Conservation (phyloP, 1,140 invertebrate genomes). For the Psilanteris sp. region DNA sequence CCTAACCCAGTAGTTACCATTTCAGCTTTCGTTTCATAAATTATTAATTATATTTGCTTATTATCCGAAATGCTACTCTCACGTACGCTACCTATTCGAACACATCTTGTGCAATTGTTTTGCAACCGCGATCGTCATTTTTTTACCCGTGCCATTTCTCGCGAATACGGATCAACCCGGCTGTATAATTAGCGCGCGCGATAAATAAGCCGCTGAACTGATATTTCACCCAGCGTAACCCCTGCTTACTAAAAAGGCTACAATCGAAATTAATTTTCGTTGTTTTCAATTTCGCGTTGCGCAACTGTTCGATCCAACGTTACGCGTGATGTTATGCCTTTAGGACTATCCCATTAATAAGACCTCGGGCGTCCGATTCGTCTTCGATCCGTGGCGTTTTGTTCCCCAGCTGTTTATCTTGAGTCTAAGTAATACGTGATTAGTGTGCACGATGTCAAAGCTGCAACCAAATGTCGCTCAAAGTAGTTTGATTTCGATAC, state of each 20-base stretch:
- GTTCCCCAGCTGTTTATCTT: slow-evolving; percentile 23
- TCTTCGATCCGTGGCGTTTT: not conserved
- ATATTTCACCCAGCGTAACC: slow-evolving; percentile 12
- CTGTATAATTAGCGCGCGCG: slow-evolving; percentile 39
- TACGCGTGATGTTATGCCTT: not conserved
- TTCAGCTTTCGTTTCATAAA: no score
- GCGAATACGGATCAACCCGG: no score
- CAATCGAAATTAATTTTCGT: slow-evolving; percentile 34
- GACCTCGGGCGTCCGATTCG: not conserved
- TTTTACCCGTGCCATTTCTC: no score
- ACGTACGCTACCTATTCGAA: no score
- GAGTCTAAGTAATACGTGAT: slow-evolving; percentile 12
- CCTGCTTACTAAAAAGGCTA: slow-evolving; percentile 27
- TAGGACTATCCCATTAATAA: slow-evolving; percentile 1
- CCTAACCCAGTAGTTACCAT: no score
- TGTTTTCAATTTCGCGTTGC: not conserved
- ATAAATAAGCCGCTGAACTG: slow-evolving; percentile 51
- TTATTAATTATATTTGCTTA: no score
- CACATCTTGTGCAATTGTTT: no score
- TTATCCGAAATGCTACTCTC: no score
- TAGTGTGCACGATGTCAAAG: slow-evolving; percentile 30
- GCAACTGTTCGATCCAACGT: not conserved
- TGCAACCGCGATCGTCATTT: no score
- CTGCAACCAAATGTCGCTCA: slow-evolving; percentile 8
- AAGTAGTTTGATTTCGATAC: slow-evolving; percentile 11